phyloP scores from a whole-genome alignment of 2,888 invertebrate genomes.

The Harmothoe impar region DNA sequence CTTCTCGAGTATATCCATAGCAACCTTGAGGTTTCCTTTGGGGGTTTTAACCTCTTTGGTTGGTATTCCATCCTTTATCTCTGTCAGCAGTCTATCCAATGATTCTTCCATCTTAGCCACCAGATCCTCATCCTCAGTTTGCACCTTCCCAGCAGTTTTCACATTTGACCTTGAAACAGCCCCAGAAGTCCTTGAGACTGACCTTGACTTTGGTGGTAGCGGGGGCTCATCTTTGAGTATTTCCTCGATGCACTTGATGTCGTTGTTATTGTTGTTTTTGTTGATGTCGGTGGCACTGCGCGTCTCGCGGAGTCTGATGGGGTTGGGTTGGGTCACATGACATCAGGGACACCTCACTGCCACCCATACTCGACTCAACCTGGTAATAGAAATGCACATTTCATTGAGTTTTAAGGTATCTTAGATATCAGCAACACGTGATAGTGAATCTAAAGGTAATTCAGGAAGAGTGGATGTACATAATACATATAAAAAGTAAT shows the following conservation, averaged over 20 bases:
- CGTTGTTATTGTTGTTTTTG: neutral
- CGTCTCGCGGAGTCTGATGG: neutral
- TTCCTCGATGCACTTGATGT: neutral
- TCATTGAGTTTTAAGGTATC: too few relatives aligned
- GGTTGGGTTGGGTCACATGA: neutral
- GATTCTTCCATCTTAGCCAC: neutral
- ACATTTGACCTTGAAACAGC: neutral
- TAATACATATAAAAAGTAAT: too few relatives aligned
- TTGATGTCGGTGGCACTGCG: constrained; percentile 19
- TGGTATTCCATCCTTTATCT: neutral
- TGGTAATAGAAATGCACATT: too few relatives aligned
- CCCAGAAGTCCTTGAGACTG: neutral
- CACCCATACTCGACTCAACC: neutral
- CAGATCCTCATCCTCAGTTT: neutral
- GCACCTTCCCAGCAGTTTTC: neutral
- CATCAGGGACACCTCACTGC: neutral
- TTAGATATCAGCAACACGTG: too few relatives aligned
- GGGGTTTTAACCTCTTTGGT: neutral
- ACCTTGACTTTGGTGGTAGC: neutral
- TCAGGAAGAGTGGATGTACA: too few relatives aligned
- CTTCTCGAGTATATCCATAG: neutral
- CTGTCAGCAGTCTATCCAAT: neutral
- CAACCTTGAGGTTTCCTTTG: neutral
- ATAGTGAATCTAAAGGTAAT: too few relatives aligned
- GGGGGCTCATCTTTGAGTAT: constrained; percentile 6